These are phyloP conservation scores for Pollenia griseotomentosa DNA, from an alignment of 2,888 invertebrate species.

Conservation along the genomic window DNA sequence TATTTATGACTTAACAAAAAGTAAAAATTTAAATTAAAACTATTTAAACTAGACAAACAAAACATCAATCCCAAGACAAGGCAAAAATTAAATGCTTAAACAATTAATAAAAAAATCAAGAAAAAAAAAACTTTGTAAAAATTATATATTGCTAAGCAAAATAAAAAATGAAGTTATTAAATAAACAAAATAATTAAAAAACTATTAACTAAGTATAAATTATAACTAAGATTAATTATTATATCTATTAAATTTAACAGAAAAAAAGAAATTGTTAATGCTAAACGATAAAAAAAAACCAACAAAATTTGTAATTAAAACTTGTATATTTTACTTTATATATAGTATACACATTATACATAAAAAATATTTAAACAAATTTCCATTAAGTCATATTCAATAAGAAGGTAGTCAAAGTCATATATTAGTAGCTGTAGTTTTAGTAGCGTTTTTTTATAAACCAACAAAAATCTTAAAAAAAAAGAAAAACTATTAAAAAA, in stretches of 20 bases:
- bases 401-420: constrained; percentile 63
- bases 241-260: constrained; percentile 58
- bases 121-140: constrained; percentile 66
- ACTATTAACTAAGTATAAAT: constrained; percentile 38
- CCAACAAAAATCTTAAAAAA: constrained; percentile 55
- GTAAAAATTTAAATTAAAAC: constrained; percentile 11
- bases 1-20: neutral
- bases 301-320: constrained; percentile 71
- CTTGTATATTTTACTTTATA: constrained; percentile 71
- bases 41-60: constrained; percentile 31
- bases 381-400: constrained; percentile 55
- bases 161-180: constrained; percentile 62
- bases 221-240: constrained; percentile 26
- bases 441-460: constrained; percentile 72
- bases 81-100: constrained; percentile 60
- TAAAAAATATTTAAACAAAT: constrained; percentile 44
- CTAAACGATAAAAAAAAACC: constrained; percentile 68
- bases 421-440: constrained; percentile 71
- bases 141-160: constrained; percentile 71
- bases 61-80: constrained; percentile 43
- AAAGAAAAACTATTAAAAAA: constrained; percentile 13
- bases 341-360: constrained; percentile 46
- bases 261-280: constrained; percentile 69
- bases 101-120: constrained; percentile 26
- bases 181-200: constrained; percentile 36